Evolutionary conservation across 2,113 vertebrate species (phyloP).

Genomic region (Canis aureus): DNA sequence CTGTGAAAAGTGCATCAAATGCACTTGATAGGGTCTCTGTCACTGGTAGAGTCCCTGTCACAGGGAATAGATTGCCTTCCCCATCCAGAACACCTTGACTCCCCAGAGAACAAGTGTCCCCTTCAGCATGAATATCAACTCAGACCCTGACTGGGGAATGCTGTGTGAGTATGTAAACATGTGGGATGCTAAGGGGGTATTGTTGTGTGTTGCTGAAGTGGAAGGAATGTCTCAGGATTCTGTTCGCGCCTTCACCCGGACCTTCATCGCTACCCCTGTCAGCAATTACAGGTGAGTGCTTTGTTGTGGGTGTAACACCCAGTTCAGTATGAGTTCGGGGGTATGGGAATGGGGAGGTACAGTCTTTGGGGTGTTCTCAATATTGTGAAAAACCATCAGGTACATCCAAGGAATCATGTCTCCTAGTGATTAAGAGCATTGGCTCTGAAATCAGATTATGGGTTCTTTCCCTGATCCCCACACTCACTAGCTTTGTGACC

Average conservation of each 20-base stretch:
- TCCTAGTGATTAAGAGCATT: neutral
- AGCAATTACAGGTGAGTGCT: conserved; percentile 81
- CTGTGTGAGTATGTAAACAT: neutral
- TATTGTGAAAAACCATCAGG: neutral
- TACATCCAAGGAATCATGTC: neutral
- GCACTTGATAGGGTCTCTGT: neutral
- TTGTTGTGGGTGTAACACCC: neutral
- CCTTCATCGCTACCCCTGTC: conserved; percentile 90
- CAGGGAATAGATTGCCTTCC: neutral
- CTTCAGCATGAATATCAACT: neutral
- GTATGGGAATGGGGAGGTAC: neutral
- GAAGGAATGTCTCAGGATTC: conserved; percentile 88
- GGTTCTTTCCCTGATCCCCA: neutral
- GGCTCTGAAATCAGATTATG: neutral
- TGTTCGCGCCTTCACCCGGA: conserved; percentile 90
- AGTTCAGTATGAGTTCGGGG: neutral
- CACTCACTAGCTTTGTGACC: neutral
- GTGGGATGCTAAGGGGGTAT: neutral
- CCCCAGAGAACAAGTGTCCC: neutral
- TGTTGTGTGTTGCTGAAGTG: conserved; percentile 77
- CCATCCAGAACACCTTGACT: neutral
- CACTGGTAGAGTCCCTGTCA: neutral
- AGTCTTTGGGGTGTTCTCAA: neutral
- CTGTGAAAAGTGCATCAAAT: neutral
- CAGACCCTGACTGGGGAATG: neutral